These are phyloP conservation scores for Siphlonurus alternatus DNA, from an alignment of 2,888 invertebrate species.

Conservation along the genomic window DNA sequence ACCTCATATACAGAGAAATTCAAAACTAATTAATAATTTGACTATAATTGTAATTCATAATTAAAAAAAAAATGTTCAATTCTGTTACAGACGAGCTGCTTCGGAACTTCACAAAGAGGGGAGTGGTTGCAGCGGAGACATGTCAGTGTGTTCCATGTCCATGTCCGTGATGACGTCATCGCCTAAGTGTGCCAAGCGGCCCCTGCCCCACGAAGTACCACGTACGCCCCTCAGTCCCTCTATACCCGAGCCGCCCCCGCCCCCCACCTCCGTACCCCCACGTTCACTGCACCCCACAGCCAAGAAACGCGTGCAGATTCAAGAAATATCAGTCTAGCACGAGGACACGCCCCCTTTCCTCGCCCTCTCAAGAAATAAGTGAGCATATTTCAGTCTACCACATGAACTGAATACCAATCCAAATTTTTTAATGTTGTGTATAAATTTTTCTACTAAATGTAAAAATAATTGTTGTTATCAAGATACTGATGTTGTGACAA, in stretches of 20 bases:
- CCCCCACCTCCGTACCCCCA: slow-evolving; percentile 34
- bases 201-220: slow-evolving; percentile 18
- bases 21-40: too few relatives aligned
- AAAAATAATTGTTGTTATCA: not conserved
- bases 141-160: not conserved
- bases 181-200: not conserved
- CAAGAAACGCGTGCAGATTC: slow-evolving; percentile 10
- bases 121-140: not conserved
- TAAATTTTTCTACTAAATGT: not conserved
- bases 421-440: not conserved
- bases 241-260: slow-evolving; percentile 43
- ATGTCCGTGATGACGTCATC: not conserved
- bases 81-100: not conserved
- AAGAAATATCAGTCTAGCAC: slow-evolving; percentile 9
- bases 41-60: not conserved
- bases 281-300: slow-evolving; percentile 23
- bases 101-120: not conserved
- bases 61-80: too few relatives aligned
- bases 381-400: too few relatives aligned
- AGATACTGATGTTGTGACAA: too few relatives aligned
- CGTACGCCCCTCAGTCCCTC: slow-evolving; percentile 28
- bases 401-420: not conserved
- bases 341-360: too few relatives aligned
- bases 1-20: too few relatives aligned
- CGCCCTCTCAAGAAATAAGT: too few relatives aligned